Percentiles rank a stretch among this genome's conserved stretches.
phyloP scores from a whole-genome alignment of 2,888 invertebrate genomes.

The Plemyria rubiginata region DNA sequence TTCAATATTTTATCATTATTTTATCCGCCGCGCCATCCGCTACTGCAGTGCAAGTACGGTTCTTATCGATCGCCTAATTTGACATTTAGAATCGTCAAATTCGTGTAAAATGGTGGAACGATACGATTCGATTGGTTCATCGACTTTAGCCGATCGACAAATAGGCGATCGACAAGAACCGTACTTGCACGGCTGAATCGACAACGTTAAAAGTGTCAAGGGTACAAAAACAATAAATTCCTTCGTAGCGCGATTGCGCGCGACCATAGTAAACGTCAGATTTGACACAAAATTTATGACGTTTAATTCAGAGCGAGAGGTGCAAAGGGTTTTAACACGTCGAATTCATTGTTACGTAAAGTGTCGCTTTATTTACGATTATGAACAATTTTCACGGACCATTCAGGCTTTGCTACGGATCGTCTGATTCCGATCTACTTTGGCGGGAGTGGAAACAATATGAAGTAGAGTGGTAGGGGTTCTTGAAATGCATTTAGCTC shows the following conservation, averaged over 20 bases:
- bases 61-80: too few relatives aligned
- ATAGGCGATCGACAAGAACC: too few relatives aligned
- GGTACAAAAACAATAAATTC: background rate
- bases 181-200: too few relatives aligned
- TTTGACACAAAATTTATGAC: slow-evolving; percentile 61
- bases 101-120: too few relatives aligned
- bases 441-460: slow-evolving; percentile 11
- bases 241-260: slow-evolving; percentile 16
- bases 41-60: too few relatives aligned
- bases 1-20: too few relatives aligned
- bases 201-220: background rate
- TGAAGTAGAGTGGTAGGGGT: slow-evolving; percentile 6
- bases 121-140: too few relatives aligned
- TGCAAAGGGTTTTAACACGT: slow-evolving; percentile 58
- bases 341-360: slow-evolving; percentile 56
- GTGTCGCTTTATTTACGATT: slow-evolving; percentile 70
- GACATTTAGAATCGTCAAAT: too few relatives aligned
- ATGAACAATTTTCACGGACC: slow-evolving; percentile 68
- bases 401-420: slow-evolving; percentile 64
- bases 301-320: slow-evolving; percentile 49
- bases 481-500: background rate
- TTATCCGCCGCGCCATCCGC: too few relatives aligned
- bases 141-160: too few relatives aligned
- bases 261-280: slow-evolving; percentile 40
- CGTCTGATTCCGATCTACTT: slow-evolving; percentile 34